A percentile compares a stretch with the other conserved stretches of the same genome.
phyloP scores from a whole-genome alignment of 2,113 vertebrate species.

The Sminthopsis crassicaudata region DNA sequence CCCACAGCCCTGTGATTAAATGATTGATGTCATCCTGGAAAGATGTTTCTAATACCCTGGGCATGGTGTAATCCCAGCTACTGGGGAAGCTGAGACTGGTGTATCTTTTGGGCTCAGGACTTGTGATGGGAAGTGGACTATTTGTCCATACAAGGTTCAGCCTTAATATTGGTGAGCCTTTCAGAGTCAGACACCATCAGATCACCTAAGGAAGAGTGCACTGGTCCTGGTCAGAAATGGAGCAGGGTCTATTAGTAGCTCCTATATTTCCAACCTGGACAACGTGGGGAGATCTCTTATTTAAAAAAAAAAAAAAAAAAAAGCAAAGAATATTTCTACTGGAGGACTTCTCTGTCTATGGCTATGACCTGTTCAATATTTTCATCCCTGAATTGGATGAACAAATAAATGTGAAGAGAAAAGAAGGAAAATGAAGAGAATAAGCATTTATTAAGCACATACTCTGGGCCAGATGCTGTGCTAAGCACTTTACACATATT shows the following conservation, averaged over 20 bases:
- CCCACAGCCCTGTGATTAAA: not conserved
- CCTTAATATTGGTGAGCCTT: not conserved
- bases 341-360: not conserved
- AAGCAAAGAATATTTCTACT: not conserved
- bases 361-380: not conserved
- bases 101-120: not conserved
- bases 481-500: not conserved
- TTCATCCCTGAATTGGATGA: not conserved
- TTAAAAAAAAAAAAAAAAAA: not conserved
- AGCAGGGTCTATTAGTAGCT: not conserved
- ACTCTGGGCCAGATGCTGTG: not conserved
- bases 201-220: not conserved
- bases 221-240: not conserved
- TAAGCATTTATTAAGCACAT: not conserved
- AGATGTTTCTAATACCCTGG: not conserved
- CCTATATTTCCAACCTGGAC: not conserved
- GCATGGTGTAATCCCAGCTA: not conserved
- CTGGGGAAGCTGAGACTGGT: not conserved
- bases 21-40: constrained; percentile 2
- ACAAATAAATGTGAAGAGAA: not conserved
- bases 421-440: not conserved
- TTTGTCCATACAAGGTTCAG: not conserved
- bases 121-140: not conserved
- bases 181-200: not conserved
- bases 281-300: not conserved